Base-by-base conservation (phyloP, 92 coral and sea anemone genomes). In the Nematostella vectensis region DNA sequence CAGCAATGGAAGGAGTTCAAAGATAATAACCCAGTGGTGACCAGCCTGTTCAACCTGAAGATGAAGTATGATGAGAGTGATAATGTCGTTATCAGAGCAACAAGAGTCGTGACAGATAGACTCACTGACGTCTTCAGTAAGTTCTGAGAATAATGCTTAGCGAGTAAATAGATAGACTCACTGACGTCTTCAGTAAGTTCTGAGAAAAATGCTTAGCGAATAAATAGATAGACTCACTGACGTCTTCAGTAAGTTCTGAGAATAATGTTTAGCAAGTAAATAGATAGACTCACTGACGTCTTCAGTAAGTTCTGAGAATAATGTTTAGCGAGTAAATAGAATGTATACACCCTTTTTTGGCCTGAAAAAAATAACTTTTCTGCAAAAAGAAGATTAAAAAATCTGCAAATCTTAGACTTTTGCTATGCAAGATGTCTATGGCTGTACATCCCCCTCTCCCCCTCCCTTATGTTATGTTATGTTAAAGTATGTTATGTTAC, bases 1-100 rank as follows among this genome's bases (percentile, higher is more conserved):
- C 95, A 85, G 31, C 98, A 91, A 57, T 91, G 98, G 98, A 81
- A 86, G 57, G 94, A 91, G 51, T 91, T 91, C 70, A 91, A 91
- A 58, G 98, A 91, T 56, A 91, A 85, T 52, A 91, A 91, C 51
- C 85, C 98, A 15, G 98, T 91, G 0, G 93, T 91, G 1, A 91
- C 79, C 80, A 95, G 98, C 48, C 81, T 91, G 3, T 91, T 91
- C 61, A 77, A 68, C 23, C 83, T 91, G n/a, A 91, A 91, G 70
- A 82, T 88, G 83, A 91, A 91, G 65, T 91, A 91, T 59, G 98
- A 91, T 75, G 98, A 91, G 77, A 91, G 98, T 65, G 98, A 91
- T 72, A 86, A 91, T 63, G 62, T 91, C 44, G 57, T 86, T 62
- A 76, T 91, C 25, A 71, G 96, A 69, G 98, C 95, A 3, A 61